Evolutionary conservation across 2,888 invertebrate species (phyloP), one percentile per base, ranked within the genome.

Genomic region (Camptogramma bilineatum): DNA sequence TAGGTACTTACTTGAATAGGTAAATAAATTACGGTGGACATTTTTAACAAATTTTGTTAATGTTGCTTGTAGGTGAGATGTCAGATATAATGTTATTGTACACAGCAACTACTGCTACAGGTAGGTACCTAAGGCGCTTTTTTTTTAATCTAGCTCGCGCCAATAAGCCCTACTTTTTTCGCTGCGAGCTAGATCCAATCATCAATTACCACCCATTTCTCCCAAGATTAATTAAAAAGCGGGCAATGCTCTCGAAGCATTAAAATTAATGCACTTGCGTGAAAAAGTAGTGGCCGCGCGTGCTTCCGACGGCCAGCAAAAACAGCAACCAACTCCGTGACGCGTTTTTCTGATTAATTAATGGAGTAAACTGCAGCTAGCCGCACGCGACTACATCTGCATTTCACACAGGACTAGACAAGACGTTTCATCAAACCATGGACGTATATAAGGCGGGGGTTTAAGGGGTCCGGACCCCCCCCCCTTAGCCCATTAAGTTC

Each of bases 161-260:
- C 39, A 28, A 9, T 51, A 51, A 44, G 42, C 42, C 44, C 42
- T 53, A 21, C 16, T 47, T 52, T 18, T 53, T 39, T 39, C 8
- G 5, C 21, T 24, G 34, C 19, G 46, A 47, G 3, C 10, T 56
- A 47, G 53, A 48, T 52, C 18, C 31, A 60, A 60, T 34, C 34
- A 52, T 34, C 55, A 64, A 56, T 55, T 51, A 62, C n/a, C 24
- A 60, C 60, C 31, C 39, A 65, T 61, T 65, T 65, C 62, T 62
- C 53, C 44, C 46, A 51, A 76, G 76, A 77, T 80, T 74, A 79
- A 77, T 81, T 74, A 73, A 72, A 73, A 76, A 62, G 67, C 81
- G 85, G 86, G 66, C 86, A 81, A 76, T 85, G 86, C 84, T 84
- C 87, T 83, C 75, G 52, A 73, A 55, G 75, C 78, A 84, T 83